These are phyloP conservation scores for Drosophila melanosoma DNA, from an alignment of 2,888 invertebrate species.

Conservation along the genomic window DNA sequence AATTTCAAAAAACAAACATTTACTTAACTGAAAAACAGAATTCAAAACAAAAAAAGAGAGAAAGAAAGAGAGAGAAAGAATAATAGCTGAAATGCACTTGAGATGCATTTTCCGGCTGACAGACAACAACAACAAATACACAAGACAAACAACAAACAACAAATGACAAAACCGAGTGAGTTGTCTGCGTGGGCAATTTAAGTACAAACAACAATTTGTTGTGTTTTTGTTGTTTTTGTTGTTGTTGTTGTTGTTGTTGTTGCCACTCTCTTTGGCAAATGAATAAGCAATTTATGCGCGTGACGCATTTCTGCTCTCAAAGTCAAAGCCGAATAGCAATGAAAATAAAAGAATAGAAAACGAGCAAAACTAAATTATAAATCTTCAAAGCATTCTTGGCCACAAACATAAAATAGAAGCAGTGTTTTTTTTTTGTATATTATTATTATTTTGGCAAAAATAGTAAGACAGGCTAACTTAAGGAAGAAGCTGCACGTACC, in stretches of 20 bases:
- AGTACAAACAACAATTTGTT: constrained; percentile 18
- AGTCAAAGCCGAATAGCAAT: constrained; percentile 64
- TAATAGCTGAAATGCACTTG: constrained; percentile 48
- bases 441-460: constrained; percentile 51
- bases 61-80: constrained; percentile 17
- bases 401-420: constrained; percentile 26
- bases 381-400: constrained; percentile 73
- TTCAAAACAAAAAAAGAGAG: background rate
- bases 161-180: constrained; percentile 33
- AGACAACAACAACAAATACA: constrained; percentile 24
- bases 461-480: constrained; percentile 52
- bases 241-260: constrained; percentile 28
- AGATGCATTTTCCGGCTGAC: constrained; percentile 48
- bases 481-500: constrained; percentile 52
- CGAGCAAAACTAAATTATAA: constrained; percentile 64
- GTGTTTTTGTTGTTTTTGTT: constrained; percentile 28
- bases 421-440: constrained; percentile 31
- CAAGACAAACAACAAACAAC: constrained; percentile 2
- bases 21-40: constrained; percentile 1
- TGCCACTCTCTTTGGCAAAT: constrained; percentile 54
- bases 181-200: constrained; percentile 62
- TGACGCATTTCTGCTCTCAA: constrained; percentile 73
- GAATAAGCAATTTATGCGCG: constrained; percentile 74
- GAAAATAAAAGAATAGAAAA: constrained; percentile 42
- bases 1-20: constrained; percentile 4